These are phyloP conservation scores for Trichoplusia ni DNA, from an alignment of 1,140 invertebrate species.

Conservation along the genomic window DNA sequence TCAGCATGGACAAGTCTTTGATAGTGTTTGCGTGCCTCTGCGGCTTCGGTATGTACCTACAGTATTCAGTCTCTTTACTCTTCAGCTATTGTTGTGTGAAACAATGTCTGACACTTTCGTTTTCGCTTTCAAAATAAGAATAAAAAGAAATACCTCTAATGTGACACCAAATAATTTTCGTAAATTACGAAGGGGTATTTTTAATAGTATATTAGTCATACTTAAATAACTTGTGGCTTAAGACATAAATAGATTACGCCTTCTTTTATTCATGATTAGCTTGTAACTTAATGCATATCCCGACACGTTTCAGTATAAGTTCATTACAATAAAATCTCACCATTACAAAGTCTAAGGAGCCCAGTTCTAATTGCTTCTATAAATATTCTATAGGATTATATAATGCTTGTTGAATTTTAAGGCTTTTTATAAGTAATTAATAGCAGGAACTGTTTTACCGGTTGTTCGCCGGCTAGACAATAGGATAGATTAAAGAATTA, in stretches of 20 bases:
- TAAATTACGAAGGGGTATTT: too few relatives aligned
- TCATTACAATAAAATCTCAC: background rate
- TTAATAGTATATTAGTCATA: too few relatives aligned
- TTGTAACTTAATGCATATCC: background rate
- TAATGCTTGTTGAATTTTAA: background rate
- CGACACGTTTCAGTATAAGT: background rate
- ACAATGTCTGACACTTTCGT: background rate
- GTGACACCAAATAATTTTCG: too few relatives aligned
- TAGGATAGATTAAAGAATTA: background rate
- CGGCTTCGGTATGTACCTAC: constrained; percentile 60
- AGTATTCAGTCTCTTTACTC: background rate
- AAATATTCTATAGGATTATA: background rate
- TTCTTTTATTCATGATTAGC: too few relatives aligned
- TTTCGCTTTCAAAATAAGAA: too few relatives aligned
- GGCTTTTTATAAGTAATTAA: background rate
- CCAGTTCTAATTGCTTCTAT: background rate
- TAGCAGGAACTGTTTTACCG: background rate
- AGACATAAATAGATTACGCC: too few relatives aligned
- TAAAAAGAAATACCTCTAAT: too few relatives aligned
- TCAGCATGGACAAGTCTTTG: constrained; percentile 58
- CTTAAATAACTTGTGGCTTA: too few relatives aligned
- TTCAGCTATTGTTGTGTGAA: too few relatives aligned
- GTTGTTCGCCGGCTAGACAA: background rate
- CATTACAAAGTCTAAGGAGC: background rate
- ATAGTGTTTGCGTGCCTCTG: constrained; percentile 57